Percentiles rank a stretch among this genome's conserved stretches.
Conservation (phyloP, 2,113 vertebrate genomes). For the Fulica atra region DNA sequence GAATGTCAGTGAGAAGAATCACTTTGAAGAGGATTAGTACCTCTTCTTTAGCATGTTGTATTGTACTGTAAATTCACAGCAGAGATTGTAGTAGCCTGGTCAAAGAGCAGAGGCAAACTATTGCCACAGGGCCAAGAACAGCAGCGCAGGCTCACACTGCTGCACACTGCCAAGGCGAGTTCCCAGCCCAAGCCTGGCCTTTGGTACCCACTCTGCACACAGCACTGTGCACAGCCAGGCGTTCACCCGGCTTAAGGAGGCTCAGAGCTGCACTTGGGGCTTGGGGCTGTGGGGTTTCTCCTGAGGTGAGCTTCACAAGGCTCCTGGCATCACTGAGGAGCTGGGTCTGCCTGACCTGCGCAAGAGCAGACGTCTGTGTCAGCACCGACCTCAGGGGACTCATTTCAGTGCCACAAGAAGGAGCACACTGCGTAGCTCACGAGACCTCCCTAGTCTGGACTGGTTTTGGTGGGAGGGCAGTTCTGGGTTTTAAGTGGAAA, state of each 20-base stretch:
- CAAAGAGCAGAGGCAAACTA: not conserved
- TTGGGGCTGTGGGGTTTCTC: not conserved
- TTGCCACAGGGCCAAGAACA: not conserved
- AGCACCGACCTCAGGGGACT: not conserved
- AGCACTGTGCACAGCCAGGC: not conserved
- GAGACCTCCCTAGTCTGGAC: not conserved
- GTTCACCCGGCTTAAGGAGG: not conserved
- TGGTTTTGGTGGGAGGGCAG: accelerated
- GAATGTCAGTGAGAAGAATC: not conserved
- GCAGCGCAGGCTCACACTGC: not conserved
- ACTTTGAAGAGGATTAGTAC: not conserved
- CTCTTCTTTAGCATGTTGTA: not conserved
- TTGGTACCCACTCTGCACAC: not conserved
- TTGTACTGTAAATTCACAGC: not conserved
- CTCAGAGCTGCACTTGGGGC: not conserved
- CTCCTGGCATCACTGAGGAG: not conserved
- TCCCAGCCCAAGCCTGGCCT: not conserved
- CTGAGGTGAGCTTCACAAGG: not conserved
- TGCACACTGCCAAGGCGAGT: not conserved
- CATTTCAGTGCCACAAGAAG: not conserved
- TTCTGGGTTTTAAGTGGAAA: not conserved
- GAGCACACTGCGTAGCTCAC: accelerated
- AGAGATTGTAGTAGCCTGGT: not conserved
- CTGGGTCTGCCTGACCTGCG: not conserved
- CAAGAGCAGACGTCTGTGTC: not conserved